Evolutionary conservation across 2,797 vertebrate genomes (phyloP), one percentile per base, ranked within the genome.

Genomic region (Cebuella pygmaea): DNA sequence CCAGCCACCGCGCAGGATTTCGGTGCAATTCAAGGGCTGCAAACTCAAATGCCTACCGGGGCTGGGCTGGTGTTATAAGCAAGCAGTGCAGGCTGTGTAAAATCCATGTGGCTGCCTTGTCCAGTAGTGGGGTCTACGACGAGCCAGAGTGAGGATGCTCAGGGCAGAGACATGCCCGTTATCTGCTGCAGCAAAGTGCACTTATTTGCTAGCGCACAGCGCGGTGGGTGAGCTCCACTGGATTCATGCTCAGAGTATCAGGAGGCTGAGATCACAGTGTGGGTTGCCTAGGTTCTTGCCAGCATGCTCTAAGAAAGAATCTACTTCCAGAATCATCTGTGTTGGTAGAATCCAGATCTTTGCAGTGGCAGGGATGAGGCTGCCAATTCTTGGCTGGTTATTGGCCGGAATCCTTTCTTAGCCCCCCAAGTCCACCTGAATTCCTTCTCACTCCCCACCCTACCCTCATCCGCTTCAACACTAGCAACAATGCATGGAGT

Each of bases 131-230:
- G 27, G 48, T 90, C 59, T 33, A 30, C 1, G 39, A 13, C 7
- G 41, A 22, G 13, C 36, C 1, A 5, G 46, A 57, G 67, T 0
- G 12, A 2, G 1, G 55, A 20, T 15, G 4, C 70, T 19, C 30
- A 19, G 30, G 1, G 27, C 24, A 36, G 6, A 1, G 5, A 20
- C 8, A 0, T 39, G 3, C 12, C 5, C n/a, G 1, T 14, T 33
- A 26, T 1, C 55, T 74, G 0, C 22, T 72, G 30, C 85, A 46
- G 44, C 44, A 0, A 46, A 1, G 24, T 9, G 4, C 48, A 0
- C 13, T 30, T 24, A 14, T 0, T 2, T 0, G 1, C 50, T 26
- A 17, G 17, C 2, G 1, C 70, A 7, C 4, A 2, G 26, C 2
- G 61, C 48, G 2, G 24, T 5, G 1, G 19, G 9, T 52, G 93